A percentile compares a stretch with the other conserved stretches of the same genome.
Conservation (phyloP, 2,888 invertebrate species). For the Drymonia ruficornis region DNA sequence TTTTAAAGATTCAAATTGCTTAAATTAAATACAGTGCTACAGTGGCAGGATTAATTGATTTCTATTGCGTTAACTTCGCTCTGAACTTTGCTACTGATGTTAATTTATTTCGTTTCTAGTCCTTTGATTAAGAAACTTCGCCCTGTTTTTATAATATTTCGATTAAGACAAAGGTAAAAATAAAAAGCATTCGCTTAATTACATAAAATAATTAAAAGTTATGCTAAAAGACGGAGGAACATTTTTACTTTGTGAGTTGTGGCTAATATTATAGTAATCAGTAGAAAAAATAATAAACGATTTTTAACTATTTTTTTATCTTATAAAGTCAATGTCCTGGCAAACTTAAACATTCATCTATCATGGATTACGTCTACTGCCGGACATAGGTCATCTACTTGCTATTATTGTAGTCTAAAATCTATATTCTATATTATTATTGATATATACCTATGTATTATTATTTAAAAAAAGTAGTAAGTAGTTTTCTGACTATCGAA, state of each 20-base stretch:
- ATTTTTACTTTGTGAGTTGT: background rate
- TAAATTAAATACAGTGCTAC: background rate
- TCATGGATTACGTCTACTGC: no score
- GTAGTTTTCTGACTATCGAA: no score
- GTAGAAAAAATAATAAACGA: background rate
- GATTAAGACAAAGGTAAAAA: conserved; percentile 15
- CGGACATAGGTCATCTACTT: no score
- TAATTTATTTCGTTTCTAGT: conserved; percentile 44
- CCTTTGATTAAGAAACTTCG: conserved; percentile 40
- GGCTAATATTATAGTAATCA: background rate
- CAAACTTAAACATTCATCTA: no score
- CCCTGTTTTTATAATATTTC: conserved; percentile 21
- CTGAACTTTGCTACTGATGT: conserved; percentile 36
- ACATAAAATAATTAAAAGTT: conserved; percentile 14
- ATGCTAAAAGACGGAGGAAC: background rate
- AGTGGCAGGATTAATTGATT: conserved; percentile 23
- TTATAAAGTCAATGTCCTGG: background rate
- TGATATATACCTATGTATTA: no score
- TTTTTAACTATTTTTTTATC: background rate
- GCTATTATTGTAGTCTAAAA: no score
- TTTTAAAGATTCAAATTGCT: background rate
- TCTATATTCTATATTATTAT: no score
- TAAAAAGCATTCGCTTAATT: conserved; percentile 20
- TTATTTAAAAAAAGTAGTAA: no score
- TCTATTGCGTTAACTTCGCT: conserved; percentile 21